Evolutionary conservation across 2,797 vertebrate species (phyloP).

Genomic region (Erpetoichthys calabaricus): DNA sequence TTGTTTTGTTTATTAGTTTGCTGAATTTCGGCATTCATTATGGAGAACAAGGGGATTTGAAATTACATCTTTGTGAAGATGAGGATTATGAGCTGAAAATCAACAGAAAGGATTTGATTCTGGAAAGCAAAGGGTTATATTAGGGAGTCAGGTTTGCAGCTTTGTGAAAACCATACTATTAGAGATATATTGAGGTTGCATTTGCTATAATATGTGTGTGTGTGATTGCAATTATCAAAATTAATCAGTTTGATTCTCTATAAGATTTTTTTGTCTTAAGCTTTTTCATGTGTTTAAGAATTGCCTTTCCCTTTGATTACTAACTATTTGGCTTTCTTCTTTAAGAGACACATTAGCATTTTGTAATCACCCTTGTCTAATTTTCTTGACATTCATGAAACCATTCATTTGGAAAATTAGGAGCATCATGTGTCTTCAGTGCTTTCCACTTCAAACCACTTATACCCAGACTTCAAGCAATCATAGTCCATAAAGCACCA

Average conservation of each 20-base stretch:
- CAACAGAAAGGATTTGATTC: too few relatives aligned
- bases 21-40: constrained; percentile 1
- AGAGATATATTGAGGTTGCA: too few relatives aligned
- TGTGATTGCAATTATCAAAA: too few relatives aligned
- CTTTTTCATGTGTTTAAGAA: background rate
- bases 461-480: too few relatives aligned
- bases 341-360: background rate
- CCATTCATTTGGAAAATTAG: background rate
- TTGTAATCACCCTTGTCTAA: background rate
- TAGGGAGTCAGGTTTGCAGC: too few relatives aligned
- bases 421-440: background rate
- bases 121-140: too few relatives aligned
- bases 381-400: background rate
- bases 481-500: background rate
- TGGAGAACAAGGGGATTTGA: background rate
- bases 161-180: too few relatives aligned
- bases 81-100: too few relatives aligned
- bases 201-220: too few relatives aligned
- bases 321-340: background rate
- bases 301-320: constrained; percentile 5
- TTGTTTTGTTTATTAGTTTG: constrained; percentile 5
- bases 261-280: too few relatives aligned
- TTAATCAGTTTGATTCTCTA: too few relatives aligned
- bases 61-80: too few relatives aligned
- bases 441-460: background rate